phyloP scores from a whole-genome alignment of 2,797 vertebrate species.

The Hydrophis major region DNA sequence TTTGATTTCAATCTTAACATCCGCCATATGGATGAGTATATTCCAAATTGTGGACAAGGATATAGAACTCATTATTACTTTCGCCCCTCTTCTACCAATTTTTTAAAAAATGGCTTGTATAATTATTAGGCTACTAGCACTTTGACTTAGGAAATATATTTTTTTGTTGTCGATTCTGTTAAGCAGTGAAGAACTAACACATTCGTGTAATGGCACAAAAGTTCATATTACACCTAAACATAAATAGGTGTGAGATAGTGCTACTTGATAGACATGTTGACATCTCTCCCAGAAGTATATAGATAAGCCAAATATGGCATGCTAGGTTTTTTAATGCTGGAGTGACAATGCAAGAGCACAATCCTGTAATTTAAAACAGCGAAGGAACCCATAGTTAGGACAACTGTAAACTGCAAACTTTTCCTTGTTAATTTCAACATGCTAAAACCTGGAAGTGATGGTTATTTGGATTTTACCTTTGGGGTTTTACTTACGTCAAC shows the following conservation, averaged over 20 bases:
- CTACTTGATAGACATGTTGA: not conserved
- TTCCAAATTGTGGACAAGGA: not conserved
- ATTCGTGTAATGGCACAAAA: not conserved
- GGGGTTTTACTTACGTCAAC: not conserved
- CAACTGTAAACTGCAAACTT: not conserved
- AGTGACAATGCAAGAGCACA: not conserved
- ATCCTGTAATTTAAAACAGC: not conserved
- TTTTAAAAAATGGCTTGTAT: not conserved
- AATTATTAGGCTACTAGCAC: not conserved
- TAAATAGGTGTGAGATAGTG: not conserved
- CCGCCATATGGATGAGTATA: not conserved
- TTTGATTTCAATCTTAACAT: not conserved
- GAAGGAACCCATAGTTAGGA: not conserved
- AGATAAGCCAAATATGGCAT: not conserved
- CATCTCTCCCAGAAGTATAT: not conserved
- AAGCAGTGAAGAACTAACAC: not conserved
- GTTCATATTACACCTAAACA: not conserved
- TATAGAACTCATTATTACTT: not conserved
- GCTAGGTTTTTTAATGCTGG: not conserved
- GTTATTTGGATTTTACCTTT: not conserved
- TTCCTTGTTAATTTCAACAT: not conserved
- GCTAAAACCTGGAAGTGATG: not conserved
- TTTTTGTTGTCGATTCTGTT: not conserved
- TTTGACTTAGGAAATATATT: not conserved
- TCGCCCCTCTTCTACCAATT: not conserved